Evolutionary conservation across 1,140 invertebrate genomes (phyloP), one percentile per base, ranked within the genome.

Genomic region (Achroia grisella): DNA sequence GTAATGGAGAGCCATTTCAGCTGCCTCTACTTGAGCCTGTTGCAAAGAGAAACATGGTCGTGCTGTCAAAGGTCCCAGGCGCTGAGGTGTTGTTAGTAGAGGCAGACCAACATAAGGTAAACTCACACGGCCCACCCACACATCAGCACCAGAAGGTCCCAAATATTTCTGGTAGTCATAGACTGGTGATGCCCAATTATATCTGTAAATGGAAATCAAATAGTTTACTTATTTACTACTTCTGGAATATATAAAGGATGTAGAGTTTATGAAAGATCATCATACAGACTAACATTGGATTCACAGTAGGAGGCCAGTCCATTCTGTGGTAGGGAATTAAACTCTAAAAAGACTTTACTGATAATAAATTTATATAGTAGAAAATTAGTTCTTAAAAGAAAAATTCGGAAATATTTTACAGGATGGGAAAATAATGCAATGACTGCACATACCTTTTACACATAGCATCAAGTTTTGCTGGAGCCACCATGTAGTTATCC

Each of bases 401-500:
- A n/a, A n/a, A n/a, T n/a, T n/a, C n/a, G n/a, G n/a, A n/a, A n/a
- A n/a, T n/a, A n/a, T n/a, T n/a, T n/a, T n/a, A 3, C 17, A 23
- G 6, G 2, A 23, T 23, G 17, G 6, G 2, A 23, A 3, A 3
- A 23, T 6, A 23, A 23, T 23, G 2, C 2, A 23, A 23, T 3
- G 2, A 23, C 17, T 23, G 31, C 14, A n/a, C n/a, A 44, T 59
- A 81, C 79, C 72, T 73, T 52, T 69, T 78, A 39, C 80, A 84
- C 62, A 81, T 70, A 0, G 75, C 52, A 15, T 79, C 77, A 35
- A 84, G 65, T 42, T 76, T 81, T 42, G 71, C 70, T 52, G 77
- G 73, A 41, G 80, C 71, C 41, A 73, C 36, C 29, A 47, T 48
- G 39, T 71, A 75, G 27, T 60, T 62, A 3, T 60, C 43, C 37